Base-by-base conservation (phyloP, 2,113 vertebrate genomes). In the Sinocyclocheilus rhinocerous region DNA sequence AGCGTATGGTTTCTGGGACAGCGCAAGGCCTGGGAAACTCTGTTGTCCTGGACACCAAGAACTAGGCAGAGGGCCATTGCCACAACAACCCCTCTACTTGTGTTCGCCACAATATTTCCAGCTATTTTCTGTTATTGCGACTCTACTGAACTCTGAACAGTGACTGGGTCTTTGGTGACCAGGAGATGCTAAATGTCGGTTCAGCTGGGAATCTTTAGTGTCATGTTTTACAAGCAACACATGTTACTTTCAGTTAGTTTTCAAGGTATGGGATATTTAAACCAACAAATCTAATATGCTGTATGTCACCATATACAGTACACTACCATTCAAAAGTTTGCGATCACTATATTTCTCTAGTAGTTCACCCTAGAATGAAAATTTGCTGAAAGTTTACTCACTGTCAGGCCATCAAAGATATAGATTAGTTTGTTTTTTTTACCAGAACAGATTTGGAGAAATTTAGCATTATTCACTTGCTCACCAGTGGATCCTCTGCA, bases 31-130 rank as follows among this genome's bases (percentile, higher is more conserved):
- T 70, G 78, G 70, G 59, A 85, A 88, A 82, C 50, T 59, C 59
- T 61, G 73, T 81, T 39, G 80, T 84, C 83, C 36, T 76, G 83
- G 86, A 81, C n/a, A 87, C 69, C 57, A 87, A 84, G 59, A 84
- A 52, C 57, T 22, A 77, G 70, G 69, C 36, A 65, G 50, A 55
- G 24, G 86, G 84, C 76, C 82, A 67, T 67, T 87, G 69, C 52
- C 69, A 81, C 57, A 52, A 39, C 22, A 84, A 65, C 76, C 52
- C 76, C n/a, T 57, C 39, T 75, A 33, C 52, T 50, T 84, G 55
- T 48, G 39, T 65, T n/a, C 45, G 5, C n/a, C 36, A 45, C 59
- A 52, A 61, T 50, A 73, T 24, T 85, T 42, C 22, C 36, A 61
- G 39, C 33, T 63, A 61, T 63, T 24, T 39, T 80, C 33, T 1